A percentile compares a stretch with the other conserved stretches of the same genome.
phyloP scores from a whole-genome alignment of 2,797 vertebrate genomes.

The Anguilla pacifica region DNA sequence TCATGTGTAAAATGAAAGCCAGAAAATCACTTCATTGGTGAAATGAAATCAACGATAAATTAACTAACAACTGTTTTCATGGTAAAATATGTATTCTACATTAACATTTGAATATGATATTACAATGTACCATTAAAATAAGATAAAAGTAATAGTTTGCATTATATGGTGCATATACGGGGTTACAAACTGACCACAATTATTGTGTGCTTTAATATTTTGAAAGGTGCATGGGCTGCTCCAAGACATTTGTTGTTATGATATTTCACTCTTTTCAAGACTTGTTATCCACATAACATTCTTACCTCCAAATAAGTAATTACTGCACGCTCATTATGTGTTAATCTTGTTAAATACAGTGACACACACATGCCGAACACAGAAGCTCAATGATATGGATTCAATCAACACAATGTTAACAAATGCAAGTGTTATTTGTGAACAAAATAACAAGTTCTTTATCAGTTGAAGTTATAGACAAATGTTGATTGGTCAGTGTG shows the following conservation, averaged over 20 bases:
- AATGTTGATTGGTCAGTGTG: background rate
- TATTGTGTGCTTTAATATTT: background rate
- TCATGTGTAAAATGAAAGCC: conserved; percentile 14
- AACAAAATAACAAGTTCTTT: background rate
- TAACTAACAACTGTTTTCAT: background rate
- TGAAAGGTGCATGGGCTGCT: background rate
- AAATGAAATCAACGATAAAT: background rate
- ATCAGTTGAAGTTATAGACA: background rate
- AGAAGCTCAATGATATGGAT: background rate
- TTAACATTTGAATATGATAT: background rate
- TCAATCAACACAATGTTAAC: background rate
- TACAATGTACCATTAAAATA: background rate
- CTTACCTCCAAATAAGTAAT: background rate
- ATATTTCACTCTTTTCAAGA: background rate
- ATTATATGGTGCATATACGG: no score
- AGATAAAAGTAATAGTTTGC: background rate
- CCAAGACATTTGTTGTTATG: background rate
- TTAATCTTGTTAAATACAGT: background rate
- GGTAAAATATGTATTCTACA: background rate
- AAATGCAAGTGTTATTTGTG: background rate
- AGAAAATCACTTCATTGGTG: conserved; percentile 16
- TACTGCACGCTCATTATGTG: background rate
- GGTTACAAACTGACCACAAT: no score
- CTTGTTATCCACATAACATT: background rate
- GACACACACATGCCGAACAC: background rate